Conservation (phyloP, 2,888 invertebrate species). For the Diogma glabrata region DNA sequence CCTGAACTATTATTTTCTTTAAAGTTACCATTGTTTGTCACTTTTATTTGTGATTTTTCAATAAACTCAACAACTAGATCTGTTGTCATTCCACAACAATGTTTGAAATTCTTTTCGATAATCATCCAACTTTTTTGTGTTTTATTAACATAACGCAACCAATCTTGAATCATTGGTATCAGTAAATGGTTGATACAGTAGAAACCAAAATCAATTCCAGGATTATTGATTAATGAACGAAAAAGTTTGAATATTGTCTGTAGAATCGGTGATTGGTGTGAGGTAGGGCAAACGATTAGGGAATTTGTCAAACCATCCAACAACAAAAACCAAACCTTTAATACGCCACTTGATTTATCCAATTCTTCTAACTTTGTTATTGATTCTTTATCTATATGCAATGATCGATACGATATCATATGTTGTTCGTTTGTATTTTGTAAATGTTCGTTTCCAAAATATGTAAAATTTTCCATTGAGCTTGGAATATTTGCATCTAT, state of each 20-base stretch:
- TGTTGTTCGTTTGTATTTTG: slow-evolving; percentile 52
- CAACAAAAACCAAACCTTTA: slow-evolving; percentile 83
- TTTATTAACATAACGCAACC: slow-evolving; percentile 69
- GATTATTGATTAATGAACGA: slow-evolving; percentile 61
- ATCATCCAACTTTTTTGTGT: slow-evolving; percentile 61
- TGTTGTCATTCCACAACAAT: slow-evolving; percentile 86
- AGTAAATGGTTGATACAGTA: slow-evolving; percentile 87
- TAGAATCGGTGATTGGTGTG: slow-evolving; percentile 75
- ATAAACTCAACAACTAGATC: slow-evolving; percentile 82
- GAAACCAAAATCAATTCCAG: slow-evolving; percentile 80
- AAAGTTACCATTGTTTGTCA: slow-evolving; percentile 26
- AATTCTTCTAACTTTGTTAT: slow-evolving; percentile 41
- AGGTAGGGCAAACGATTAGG: slow-evolving; percentile 74
- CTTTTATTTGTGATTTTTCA: slow-evolving; percentile 56
- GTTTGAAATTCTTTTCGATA: slow-evolving; percentile 83
- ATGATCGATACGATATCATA: slow-evolving; percentile 40
- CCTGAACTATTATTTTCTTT: slow-evolving; percentile 18
- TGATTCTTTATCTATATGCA: slow-evolving; percentile 37
- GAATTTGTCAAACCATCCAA: slow-evolving; percentile 77
- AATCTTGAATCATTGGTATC: slow-evolving; percentile 85
- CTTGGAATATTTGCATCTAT: slow-evolving; percentile 80
- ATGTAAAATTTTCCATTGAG: slow-evolving; percentile 51
- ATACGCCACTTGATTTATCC: slow-evolving; percentile 69
- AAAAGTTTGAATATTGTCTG: slow-evolving; percentile 79
- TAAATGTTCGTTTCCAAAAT: slow-evolving; percentile 49